Evolutionary conservation across 2,113 vertebrate species (phyloP).

Genomic region (Narcine bancroftii): DNA sequence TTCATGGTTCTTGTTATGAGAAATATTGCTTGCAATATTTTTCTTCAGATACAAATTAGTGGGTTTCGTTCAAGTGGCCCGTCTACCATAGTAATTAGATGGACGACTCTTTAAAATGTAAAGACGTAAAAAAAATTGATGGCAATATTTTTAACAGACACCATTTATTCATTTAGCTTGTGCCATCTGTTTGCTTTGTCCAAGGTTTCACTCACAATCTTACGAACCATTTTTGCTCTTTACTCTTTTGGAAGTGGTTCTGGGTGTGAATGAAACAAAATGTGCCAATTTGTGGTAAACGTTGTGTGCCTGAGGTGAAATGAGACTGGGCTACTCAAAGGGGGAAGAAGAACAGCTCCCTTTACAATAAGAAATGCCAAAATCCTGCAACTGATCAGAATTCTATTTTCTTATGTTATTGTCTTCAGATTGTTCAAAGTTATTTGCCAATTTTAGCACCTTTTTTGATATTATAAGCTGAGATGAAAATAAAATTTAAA

Average conservation of each 20-base stretch:
- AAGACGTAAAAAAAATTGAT: constrained; percentile 9
- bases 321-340: neutral
- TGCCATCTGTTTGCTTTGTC: constrained; percentile 8
- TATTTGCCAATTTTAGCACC: neutral
- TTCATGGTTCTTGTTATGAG: neutral
- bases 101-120: neutral
- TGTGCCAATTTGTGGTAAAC: neutral
- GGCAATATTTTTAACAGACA: neutral
- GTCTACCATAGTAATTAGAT: neutral
- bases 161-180: neutral
- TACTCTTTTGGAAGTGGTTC: constrained; percentile 20
- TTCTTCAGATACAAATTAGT: neutral
- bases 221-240: constrained; percentile 5
- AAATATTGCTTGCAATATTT: neutral
- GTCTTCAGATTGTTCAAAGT: neutral
- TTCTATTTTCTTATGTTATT: neutral
- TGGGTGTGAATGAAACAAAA: neutral
- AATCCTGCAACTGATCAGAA: neutral
- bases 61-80: neutral
- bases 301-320: neutral
- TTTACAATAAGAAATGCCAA: neutral
- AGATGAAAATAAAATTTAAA: constrained; percentile 22
- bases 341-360: neutral
- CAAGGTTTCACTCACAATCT: constrained; percentile 28
- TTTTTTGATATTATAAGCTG: neutral